phyloP scores from a whole-genome alignment of 2,888 invertebrate genomes.

The Agrotis ipsilon region DNA sequence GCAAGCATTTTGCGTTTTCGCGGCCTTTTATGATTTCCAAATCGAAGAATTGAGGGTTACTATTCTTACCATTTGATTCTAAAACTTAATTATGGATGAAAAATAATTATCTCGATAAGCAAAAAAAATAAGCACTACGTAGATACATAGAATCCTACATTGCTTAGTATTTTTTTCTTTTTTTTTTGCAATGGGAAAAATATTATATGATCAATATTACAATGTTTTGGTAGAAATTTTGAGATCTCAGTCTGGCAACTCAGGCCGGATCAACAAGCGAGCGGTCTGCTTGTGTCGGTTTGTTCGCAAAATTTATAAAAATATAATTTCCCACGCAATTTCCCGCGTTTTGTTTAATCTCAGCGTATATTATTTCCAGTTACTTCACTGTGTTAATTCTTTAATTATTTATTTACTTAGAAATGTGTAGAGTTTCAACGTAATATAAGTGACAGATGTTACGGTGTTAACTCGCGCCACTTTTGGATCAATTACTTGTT shows the following conservation, averaged over 20 bases:
- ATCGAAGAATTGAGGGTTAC: slow-evolving; percentile 41
- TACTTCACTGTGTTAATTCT: slow-evolving; percentile 45
- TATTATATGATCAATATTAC: too few relatives aligned
- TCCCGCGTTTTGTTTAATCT: slow-evolving; percentile 47
- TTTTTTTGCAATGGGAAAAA: neutral
- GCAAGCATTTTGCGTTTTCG: slow-evolving; percentile 36
- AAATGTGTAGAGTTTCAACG: slow-evolving; percentile 74
- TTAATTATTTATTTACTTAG: slow-evolving; percentile 58
- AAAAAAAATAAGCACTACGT: too few relatives aligned
- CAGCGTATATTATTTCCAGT: slow-evolving; percentile 36
- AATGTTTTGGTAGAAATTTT: slow-evolving; percentile 20
- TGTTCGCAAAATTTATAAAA: slow-evolving; percentile 57
- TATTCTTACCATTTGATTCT: neutral
- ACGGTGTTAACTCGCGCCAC: slow-evolving; percentile 82
- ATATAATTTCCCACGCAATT: slow-evolving; percentile 46
- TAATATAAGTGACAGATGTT: slow-evolving; percentile 83
- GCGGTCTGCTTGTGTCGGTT: slow-evolving; percentile 67
- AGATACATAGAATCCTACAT: too few relatives aligned
- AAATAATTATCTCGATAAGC: too few relatives aligned
- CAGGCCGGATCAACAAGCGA: slow-evolving; percentile 87
- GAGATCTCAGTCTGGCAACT: slow-evolving; percentile 73
- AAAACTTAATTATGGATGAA: neutral
- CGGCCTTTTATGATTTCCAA: slow-evolving; percentile 45
- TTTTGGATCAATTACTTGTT: slow-evolving; percentile 72
- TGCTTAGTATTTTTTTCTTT: neutral